Base-by-base conservation (phyloP, 1,140 invertebrate species). In the Calycopis cecrops region DNA sequence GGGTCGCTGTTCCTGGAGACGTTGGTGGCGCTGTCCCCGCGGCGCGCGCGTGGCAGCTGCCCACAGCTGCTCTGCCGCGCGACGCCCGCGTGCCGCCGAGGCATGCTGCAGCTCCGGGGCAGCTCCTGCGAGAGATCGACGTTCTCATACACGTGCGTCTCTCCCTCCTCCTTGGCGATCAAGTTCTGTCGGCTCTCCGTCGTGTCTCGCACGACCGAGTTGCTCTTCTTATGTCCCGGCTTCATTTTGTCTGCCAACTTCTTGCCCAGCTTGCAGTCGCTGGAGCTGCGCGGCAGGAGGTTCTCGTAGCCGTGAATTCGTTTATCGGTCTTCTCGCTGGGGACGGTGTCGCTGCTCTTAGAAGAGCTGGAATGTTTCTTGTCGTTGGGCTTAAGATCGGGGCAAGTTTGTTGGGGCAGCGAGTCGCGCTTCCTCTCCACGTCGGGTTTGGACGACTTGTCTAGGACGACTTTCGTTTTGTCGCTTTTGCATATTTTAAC, bases 401-500 rank as follows among this genome's bases (percentile, higher is more conserved):
- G 53, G 38, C 63, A 65, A 35, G 68, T 58, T 21, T 67, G 69
- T 52, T 67, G 67, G 16, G 69, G 62, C 40, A 59, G 38, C 12
- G 60, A 55, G 8, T 88, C 77, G 9, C 85, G 78, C 52, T 80
- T 81, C 21, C 78, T 75, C 10, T 88, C 86, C 14, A 82, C 56
- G 62, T 87, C 83, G 57, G 74, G 81, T 54, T 87, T 87, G 7
- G 84, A 80, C 9, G 82, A 87, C 61, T 88, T 88, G 52, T 88
- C 87, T 16, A 88, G 70, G 10, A 88, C 86, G 9, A 88, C 84
- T 73, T 87, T 85, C 0, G 85, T 88, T 67, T 88, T 88, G 42
- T 88, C 87, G 48, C 86, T 91, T 71, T 94, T 94, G 35, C 92
- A 92, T 44, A 96, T 88, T 69, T 94, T 94, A 16, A 95, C 89